Evolutionary conservation across 92 coral and sea anemone species (phyloP), one percentile per base, ranked within the genome.

Genomic region (Epizoanthus scotinus): DNA sequence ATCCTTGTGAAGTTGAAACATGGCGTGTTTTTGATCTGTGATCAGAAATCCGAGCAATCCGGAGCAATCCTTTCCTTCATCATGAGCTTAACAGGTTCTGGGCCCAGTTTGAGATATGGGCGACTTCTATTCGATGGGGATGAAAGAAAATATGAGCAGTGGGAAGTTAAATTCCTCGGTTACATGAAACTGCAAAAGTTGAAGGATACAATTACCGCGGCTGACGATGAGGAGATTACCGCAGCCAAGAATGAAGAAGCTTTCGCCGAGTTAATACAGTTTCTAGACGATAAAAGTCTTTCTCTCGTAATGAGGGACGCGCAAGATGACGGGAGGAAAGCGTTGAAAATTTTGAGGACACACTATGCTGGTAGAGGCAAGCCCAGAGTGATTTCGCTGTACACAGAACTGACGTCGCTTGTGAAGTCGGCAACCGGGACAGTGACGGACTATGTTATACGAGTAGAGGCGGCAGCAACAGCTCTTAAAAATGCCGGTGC

Each of bases 71-170:
- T 31, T 31, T 31, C 36, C 36, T 4, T 4, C 4, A 31, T 70
- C 67, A 81, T 68, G 77, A 85, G 36, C 71, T 34, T n/a, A 86
- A 86, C 86, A 86, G 90, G 86, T 67, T 82, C 68, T 77, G 90
- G 86, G 80, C 86, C 84, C 90, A 86, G 79, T 27, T 56, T 70
- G 56, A 84, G 84, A 69, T 77, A 83, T 27, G 77, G 84, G 26
- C 69, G 84, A 59, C 80, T 88, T 1, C 15, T 52, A 2, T 84
- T 87, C 85, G 82, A 87, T 34, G 85, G 88, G 42, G 88, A 87
- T 53, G 87, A 87, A 20, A 15, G 75, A 6, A 82, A 82, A 58
- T 87, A 77, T 29, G 84, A 87, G 49, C 81, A 82, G 29, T 87
- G 90, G 81, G 84, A 82, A 62, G 36, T 75, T 0, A 87, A 82